Evolutionary conservation across 1,140 invertebrate genomes (phyloP).

Genomic region (Laupala kohalensis): DNA sequence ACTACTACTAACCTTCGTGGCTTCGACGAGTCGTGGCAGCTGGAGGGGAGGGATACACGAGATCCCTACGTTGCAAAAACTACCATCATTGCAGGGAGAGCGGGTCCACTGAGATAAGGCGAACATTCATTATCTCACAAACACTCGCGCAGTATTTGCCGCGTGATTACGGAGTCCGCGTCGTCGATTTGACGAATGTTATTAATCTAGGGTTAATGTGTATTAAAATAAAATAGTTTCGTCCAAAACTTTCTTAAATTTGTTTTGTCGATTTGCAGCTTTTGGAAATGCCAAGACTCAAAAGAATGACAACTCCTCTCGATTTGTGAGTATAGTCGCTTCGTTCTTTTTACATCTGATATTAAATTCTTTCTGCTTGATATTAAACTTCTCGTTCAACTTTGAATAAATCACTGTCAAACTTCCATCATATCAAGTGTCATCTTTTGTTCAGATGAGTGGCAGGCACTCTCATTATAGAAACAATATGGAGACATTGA

Average conservation of each 20-base stretch:
- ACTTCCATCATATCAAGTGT: background rate
- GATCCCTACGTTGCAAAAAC: too few species aligned
- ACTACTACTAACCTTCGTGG: too few species aligned
- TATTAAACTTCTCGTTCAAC: background rate
- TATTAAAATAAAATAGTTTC: too few species aligned
- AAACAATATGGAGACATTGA: background rate
- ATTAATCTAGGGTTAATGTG: too few species aligned
- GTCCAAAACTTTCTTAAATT: background rate
- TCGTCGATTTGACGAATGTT: too few species aligned
- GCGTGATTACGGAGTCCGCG: too few species aligned
- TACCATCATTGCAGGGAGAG: too few species aligned
- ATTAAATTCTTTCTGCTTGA: background rate
- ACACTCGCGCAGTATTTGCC: too few species aligned
- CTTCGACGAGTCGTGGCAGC: too few species aligned
- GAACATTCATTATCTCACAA: too few species aligned
- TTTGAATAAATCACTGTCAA: background rate
- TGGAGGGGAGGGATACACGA: too few species aligned
- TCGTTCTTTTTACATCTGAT: background rate
- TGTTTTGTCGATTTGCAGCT: slow-evolving; percentile 26
- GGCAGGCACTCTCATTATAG: background rate
- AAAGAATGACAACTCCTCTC: slow-evolving; percentile 65
- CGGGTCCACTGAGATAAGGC: too few species aligned
- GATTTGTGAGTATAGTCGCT: slow-evolving; percentile 50
- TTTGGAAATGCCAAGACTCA: slow-evolving; percentile 69
- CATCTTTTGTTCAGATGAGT: background rate